These are phyloP conservation scores for Carpatolechia fugitivella DNA, from an alignment of 2,888 invertebrate species.

Conservation along the genomic window DNA sequence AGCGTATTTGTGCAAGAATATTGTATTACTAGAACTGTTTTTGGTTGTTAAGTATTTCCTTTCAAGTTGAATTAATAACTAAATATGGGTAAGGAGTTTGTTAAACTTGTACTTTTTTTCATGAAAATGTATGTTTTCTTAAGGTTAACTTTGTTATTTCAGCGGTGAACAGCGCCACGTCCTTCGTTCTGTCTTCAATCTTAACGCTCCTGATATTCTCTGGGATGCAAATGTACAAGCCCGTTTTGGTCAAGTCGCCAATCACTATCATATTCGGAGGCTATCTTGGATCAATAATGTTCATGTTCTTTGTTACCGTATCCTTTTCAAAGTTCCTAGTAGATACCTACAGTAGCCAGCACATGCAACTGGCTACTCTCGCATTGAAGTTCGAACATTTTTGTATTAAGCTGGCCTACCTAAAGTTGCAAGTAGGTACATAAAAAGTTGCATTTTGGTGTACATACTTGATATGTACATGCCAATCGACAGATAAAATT, in stretches of 20 bases:
- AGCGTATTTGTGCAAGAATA: no score
- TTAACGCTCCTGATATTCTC: constrained; percentile 91
- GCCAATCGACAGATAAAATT: no score
- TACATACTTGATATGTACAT: no score
- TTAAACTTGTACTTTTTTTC: background rate
- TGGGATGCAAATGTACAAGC: constrained; percentile 94
- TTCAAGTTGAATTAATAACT: background rate
- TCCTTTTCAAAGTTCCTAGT: constrained; percentile 57
- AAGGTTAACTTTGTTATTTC: constrained; percentile 43
- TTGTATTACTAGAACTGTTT: no score
- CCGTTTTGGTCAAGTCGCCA: constrained; percentile 88
- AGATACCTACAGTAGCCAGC: background rate
- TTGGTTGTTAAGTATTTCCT: no score
- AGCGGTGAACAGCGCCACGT: constrained; percentile 87
- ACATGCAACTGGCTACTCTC: no score
- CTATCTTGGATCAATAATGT: constrained; percentile 91
- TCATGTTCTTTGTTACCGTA: constrained; percentile 91
- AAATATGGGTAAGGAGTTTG: background rate
- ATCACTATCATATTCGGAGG: constrained; percentile 93
- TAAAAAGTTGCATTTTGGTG: no score
- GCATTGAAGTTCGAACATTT: no score
- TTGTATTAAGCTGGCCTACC: no score
- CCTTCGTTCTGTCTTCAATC: constrained; percentile 88
- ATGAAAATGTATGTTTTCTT: background rate
- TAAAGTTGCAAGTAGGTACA: background rate